A percentile compares a stretch with the other conserved stretches of the same genome.
Evolutionary conservation across 2,888 invertebrate genomes (phyloP).

Genomic region (Ecliptopera silaceata): DNA sequence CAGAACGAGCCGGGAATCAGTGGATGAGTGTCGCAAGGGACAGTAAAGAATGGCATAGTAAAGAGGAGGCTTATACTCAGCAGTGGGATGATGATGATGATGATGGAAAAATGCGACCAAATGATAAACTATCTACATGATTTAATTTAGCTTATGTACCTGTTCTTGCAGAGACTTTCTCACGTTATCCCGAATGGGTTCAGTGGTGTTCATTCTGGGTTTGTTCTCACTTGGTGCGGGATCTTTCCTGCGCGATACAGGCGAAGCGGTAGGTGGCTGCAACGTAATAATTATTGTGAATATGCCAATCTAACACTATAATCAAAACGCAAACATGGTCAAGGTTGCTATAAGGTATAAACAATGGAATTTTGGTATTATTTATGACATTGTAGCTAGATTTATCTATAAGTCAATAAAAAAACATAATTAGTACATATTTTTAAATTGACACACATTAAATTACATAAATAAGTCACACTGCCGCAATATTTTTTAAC

Average conservation of each 20-base stretch:
- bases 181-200: constrained; percentile 91
- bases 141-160: background rate
- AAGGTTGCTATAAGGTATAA: constrained; percentile 49
- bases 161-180: constrained; percentile 87
- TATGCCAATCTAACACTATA: constrained; percentile 55
- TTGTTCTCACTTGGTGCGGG: constrained; percentile 54
- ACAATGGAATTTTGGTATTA: constrained; percentile 13
- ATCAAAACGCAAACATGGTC: constrained; percentile 67
- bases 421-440: background rate
- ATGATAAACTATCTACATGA: too few species aligned
- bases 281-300: constrained; percentile 63
- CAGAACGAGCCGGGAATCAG: too few species aligned
- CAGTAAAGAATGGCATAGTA: too few species aligned
- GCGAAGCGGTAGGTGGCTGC: constrained; percentile 64
- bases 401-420: background rate
- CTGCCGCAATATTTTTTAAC: too few species aligned
- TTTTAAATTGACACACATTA: background rate
- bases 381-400: background rate
- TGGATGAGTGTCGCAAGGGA: too few species aligned
- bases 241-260: constrained; percentile 70
- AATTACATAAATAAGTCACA: too few species aligned
- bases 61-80: too few species aligned
- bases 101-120: too few species aligned
- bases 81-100: too few species aligned
- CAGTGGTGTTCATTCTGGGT: constrained; percentile 74